Percentiles rank a stretch among this genome's conserved stretches.
phyloP scores from a whole-genome alignment of 2,797 vertebrate genomes.

The Tokudaia tokunoshimensis region DNA sequence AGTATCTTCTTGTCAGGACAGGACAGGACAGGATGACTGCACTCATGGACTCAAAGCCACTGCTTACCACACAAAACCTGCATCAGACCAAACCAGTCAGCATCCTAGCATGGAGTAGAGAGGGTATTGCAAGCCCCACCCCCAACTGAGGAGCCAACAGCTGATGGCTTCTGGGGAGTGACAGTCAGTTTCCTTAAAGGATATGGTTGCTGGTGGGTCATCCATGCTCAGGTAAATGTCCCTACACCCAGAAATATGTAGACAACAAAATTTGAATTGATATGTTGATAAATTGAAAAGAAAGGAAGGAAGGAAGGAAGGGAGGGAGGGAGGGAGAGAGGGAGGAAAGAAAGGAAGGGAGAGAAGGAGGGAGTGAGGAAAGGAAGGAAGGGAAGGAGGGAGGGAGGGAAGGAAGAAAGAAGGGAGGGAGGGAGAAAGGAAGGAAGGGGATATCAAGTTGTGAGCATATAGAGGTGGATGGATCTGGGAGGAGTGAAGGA shows the following conservation, averaged over 20 bases:
- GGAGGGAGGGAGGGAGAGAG: background rate
- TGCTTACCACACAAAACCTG: background rate
- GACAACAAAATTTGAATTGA: background rate
- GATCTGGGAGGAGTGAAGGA: background rate
- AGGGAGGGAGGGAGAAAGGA: background rate
- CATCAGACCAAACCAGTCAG: background rate
- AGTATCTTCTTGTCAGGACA: background rate
- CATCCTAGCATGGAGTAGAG: background rate
- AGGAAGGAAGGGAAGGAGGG: too few species aligned
- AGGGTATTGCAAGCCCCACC: background rate
- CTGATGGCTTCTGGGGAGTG: background rate
- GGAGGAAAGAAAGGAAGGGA: too few species aligned
- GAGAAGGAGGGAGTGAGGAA: background rate
- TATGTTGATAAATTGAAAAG: background rate
- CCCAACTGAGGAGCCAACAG: background rate
- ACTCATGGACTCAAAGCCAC: background rate
- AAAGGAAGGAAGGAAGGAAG: background rate
- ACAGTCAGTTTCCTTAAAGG: background rate
- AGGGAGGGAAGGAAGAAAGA: background rate
- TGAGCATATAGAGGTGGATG: background rate
- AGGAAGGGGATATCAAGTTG: background rate
- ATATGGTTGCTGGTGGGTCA: background rate
- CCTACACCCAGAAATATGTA: background rate
- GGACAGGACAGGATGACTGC: background rate
- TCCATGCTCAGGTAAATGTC: background rate